Conservation (phyloP, 2,113 vertebrate genomes). For the Tychaedon coryphoeus region DNA sequence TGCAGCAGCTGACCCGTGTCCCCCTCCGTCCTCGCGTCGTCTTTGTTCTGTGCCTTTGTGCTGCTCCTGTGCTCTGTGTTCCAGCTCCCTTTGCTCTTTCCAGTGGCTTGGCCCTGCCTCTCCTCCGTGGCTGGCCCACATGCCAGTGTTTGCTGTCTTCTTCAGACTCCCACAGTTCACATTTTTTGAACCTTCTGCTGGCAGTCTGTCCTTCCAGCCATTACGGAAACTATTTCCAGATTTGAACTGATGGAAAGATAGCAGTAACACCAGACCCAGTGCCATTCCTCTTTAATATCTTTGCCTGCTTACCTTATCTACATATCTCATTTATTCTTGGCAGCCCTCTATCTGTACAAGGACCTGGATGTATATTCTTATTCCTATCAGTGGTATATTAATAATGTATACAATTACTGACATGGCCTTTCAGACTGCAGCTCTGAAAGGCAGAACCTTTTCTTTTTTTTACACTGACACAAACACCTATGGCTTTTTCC, state of each 20-base stretch:
- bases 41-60: not conserved
- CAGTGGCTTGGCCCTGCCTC: not conserved
- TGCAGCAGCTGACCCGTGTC: not conserved
- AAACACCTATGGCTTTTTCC: not conserved
- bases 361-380: not conserved
- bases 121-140: not conserved
- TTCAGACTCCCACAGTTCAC: not conserved
- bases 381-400: not conserved
- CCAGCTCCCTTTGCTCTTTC: not conserved
- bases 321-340: constrained; percentile 45
- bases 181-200: constrained; percentile 13
- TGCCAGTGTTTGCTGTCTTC: not conserved
- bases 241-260: not conserved
- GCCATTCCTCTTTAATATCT: not conserved
- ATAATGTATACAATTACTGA: not conserved
- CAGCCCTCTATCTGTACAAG: not conserved
- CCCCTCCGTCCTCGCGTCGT: not conserved
- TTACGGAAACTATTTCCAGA: constrained; percentile 8
- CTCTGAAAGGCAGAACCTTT: not conserved
- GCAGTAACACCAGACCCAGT: not conserved
- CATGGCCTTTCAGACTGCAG: not conserved
- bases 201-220: constrained; percentile 7
- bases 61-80: not conserved
- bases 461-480: not conserved
- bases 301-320: constrained; percentile 25